Percentiles rank a stretch among this genome's conserved stretches.
These are phyloP conservation scores for Typhlomys cinereus DNA, from an alignment of 2,113 vertebrate species.

Conservation along the genomic window DNA sequence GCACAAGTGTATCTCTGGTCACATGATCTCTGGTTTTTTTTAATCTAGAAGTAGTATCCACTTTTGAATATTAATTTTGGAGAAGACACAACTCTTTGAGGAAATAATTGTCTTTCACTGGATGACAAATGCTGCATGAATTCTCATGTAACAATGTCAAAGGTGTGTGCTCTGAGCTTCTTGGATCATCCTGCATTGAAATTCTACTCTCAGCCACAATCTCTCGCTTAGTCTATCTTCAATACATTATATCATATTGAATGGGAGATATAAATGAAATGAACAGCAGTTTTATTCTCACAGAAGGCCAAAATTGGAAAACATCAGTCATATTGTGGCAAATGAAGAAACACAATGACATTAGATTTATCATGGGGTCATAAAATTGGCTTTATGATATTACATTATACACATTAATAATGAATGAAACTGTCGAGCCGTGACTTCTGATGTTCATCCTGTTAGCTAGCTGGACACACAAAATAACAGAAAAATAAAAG, in stretches of 20 bases:
- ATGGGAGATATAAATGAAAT: not conserved
- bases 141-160: no score
- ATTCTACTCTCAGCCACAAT: not conserved
- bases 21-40: not conserved
- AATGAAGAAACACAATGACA: not conserved
- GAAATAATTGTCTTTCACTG: not conserved
- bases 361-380: not conserved
- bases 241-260: fast-evolving
- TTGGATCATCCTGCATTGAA: not conserved
- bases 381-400: not conserved
- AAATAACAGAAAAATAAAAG: fast-evolving
- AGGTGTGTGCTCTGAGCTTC: not conserved
- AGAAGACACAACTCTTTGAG: not conserved
- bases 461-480: fast-evolving
- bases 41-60: not conserved
- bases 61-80: no score
- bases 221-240: no score
- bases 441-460: not conserved
- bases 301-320: not conserved
- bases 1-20: no score
- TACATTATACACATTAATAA: not conserved
- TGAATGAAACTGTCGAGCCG: not conserved
- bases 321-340: not conserved
- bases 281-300: fast-evolving
- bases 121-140: no score